A percentile compares a stretch with the other conserved stretches of the same genome.
Evolutionary conservation across 2,113 vertebrate genomes (phyloP).

Genomic region (Corvus moneduloides): DNA sequence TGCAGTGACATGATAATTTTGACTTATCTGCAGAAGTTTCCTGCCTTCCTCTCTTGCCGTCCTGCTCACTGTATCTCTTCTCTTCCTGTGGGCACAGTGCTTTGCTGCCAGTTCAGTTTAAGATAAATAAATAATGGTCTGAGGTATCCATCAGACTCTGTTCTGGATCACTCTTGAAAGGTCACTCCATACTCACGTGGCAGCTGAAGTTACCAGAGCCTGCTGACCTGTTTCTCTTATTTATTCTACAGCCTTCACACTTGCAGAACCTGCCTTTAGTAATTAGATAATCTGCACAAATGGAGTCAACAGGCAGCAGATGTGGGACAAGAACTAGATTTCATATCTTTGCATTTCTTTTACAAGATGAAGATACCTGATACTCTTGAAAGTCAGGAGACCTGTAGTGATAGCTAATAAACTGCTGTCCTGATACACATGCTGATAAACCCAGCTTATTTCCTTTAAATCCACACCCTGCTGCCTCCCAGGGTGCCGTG

Average conservation of each 20-base stretch:
- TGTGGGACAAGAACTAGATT: not conserved
- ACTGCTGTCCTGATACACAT: not conserved
- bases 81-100: not conserved
- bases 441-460: not conserved
- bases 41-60: not conserved
- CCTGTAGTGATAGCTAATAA: not conserved
- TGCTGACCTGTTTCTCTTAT: not conserved
- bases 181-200: not conserved
- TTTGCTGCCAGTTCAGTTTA: not conserved
- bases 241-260: not conserved
- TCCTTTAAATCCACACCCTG: not conserved
- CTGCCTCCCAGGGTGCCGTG: accelerated
- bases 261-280: not conserved
- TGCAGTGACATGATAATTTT: not conserved
- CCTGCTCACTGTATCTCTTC: not conserved
- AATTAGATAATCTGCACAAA: not conserved
- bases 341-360: not conserved
- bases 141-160: not conserved
- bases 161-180: not conserved
- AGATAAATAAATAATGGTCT: not conserved
- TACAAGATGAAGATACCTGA: not conserved
- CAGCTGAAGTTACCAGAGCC: not conserved
- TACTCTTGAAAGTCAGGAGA: not conserved
- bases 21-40: not conserved
- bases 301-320: not conserved